phyloP scores from a whole-genome alignment of 2,888 invertebrate genomes.

The Globia sparganii region DNA sequence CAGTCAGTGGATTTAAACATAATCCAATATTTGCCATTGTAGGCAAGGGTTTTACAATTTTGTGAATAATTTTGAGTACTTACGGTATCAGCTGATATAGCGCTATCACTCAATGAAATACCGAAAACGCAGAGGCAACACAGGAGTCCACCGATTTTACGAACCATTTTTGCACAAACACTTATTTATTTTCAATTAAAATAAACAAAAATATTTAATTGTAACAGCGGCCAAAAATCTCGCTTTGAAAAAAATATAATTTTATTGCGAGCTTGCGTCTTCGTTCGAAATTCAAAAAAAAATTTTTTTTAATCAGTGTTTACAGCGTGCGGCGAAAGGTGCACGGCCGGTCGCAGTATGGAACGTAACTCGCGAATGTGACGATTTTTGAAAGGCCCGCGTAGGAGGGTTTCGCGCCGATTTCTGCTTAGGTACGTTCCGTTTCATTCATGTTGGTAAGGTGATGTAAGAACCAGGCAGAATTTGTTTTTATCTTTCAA shows the following conservation, averaged over 20 bases:
- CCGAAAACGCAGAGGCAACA: slow-evolving; percentile 86
- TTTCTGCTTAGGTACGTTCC: slow-evolving; percentile 84
- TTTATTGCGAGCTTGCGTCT: slow-evolving; percentile 32
- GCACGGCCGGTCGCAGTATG: slow-evolving; percentile 82
- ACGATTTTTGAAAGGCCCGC: slow-evolving; percentile 90
- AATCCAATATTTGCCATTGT: neutral
- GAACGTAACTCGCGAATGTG: slow-evolving; percentile 81
- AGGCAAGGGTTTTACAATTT: neutral
- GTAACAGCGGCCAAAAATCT: slow-evolving; percentile 11
- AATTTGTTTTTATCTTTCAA: slow-evolving; percentile 2
- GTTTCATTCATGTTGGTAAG: slow-evolving; percentile 71
- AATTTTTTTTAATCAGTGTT: slow-evolving; percentile 57
- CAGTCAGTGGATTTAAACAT: neutral
- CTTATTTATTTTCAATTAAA: slow-evolving; percentile 29
- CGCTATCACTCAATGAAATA: slow-evolving; percentile 85
- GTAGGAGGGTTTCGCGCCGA: slow-evolving; percentile 89
- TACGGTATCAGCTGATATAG: slow-evolving; percentile 86
- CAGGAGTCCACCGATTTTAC: slow-evolving; percentile 84
- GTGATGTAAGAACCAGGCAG: slow-evolving; percentile 21
- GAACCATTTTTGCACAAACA: slow-evolving; percentile 81
- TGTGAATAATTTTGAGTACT: slow-evolving; percentile 68
- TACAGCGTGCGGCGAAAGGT: slow-evolving; percentile 83
- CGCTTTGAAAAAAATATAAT: neutral
- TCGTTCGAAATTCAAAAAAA: slow-evolving; percentile 61
- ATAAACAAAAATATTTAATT: slow-evolving; percentile 35